Conservation (phyloP, 2,888 invertebrate species). For the Pharmacophagus antenor region DNA sequence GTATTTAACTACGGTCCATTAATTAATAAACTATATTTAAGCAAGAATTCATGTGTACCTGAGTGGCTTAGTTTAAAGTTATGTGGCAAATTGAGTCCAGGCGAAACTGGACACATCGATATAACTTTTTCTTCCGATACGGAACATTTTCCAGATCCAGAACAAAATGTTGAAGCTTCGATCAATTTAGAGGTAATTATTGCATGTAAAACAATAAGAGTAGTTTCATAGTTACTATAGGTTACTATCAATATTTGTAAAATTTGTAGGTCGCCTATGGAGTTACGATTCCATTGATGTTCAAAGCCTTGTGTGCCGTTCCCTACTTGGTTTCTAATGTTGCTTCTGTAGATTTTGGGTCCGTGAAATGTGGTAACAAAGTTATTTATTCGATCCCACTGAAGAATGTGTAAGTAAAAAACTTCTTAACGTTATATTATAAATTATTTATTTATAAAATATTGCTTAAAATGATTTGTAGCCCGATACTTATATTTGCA, state of each 20-base stretch:
- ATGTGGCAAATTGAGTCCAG: slow-evolving; percentile 67
- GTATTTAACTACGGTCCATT: slow-evolving; percentile 81
- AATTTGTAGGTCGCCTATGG: slow-evolving; percentile 77
- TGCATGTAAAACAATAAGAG: no score
- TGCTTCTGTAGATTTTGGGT: slow-evolving; percentile 74
- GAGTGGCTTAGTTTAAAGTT: slow-evolving; percentile 60
- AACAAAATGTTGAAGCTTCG: slow-evolving; percentile 62
- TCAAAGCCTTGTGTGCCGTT: slow-evolving; percentile 80
- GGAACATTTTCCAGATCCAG: slow-evolving; percentile 61
- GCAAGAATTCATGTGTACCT: slow-evolving; percentile 56
- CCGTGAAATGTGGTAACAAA: slow-evolving; percentile 82
- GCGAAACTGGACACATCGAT: slow-evolving; percentile 72
- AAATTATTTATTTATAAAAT: not conserved
- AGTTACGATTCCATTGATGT: slow-evolving; percentile 78
- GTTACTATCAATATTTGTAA: slow-evolving; percentile 13
- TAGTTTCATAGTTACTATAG: not conserved
- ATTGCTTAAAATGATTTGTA: not conserved
- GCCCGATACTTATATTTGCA: not conserved
- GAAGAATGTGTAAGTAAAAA: slow-evolving; percentile 78
- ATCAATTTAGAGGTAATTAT: slow-evolving; percentile 73
- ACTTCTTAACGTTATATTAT: no score
- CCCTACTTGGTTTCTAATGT: slow-evolving; percentile 75
- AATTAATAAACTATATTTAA: slow-evolving; percentile 63
- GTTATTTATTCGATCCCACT: slow-evolving; percentile 74
- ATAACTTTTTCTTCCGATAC: slow-evolving; percentile 76